Evolutionary conservation across 1,140 invertebrate species (phyloP), one percentile per base, ranked within the genome.

Genomic region (Mizuhopecten yessoensis): DNA sequence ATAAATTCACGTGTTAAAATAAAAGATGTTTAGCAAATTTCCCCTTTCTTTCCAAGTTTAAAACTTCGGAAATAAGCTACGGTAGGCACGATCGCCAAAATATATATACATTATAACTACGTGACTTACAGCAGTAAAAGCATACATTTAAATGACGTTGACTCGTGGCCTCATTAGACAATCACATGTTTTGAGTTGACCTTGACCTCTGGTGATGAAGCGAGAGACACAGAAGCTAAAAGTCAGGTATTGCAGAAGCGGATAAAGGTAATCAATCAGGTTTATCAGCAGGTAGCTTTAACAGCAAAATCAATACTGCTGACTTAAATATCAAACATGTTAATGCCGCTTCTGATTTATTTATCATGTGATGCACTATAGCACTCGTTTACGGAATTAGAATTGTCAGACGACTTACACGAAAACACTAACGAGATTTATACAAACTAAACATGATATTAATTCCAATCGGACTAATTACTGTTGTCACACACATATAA

Each of bases 281-380:
- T 29, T 75, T 75, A 75, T 75, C 57, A n/a, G 23, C 57, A 75
- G 57, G 57, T 75, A 75, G n/a, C n/a, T 75, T 75, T 75, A n/a
- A 75, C 57, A 75, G 57, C 23, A 75, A 75, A 75, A 75, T 75
- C 57, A 75, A 75, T 75, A 75, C 0, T n/a, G 9, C 5, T 29
- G n/a, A 23, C 57, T 75, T 75, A 75, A 75, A 75, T 75, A 75
- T 75, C 23, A 75, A 75, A 75, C 57, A 75, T n/a, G n/a, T 75
- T 75, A 75, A 75, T 75, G n/a, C 57, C n/a, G 57, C 57, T 75
- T 75, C 29, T 29, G 57, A n/a, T 29, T 5, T 29, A 29, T 29
- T 29, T 13, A n/a, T 75, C 57, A 5, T 75, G 57, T 29, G 9
- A 75, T 75, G 57, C 11, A 29, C 57, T 75, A 75, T 1, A 75